Percentiles rank a stretch among this genome's conserved stretches.
phyloP scores from a whole-genome alignment of 2,888 invertebrate genomes.

The Schrankia costaestrigalis region DNA sequence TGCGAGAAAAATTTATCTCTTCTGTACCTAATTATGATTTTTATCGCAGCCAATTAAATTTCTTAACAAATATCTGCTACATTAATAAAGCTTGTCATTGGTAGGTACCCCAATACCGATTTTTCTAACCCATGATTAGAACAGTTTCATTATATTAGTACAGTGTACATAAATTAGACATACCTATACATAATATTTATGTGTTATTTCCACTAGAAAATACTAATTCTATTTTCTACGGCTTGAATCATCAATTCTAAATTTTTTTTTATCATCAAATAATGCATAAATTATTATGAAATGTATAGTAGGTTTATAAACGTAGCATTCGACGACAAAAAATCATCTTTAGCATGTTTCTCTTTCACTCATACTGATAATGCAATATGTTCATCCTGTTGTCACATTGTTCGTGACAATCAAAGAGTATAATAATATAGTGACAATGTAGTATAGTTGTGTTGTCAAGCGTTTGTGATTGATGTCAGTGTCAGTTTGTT shows the following conservation, averaged over 20 bases:
- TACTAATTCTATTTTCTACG: background rate
- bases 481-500: conserved; percentile 13
- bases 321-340: background rate
- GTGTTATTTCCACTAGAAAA: background rate
- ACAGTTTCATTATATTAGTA: too few species aligned
- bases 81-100: too few species aligned
- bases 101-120: too few species aligned
- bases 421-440: conserved; percentile 19
- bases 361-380: conserved; percentile 2
- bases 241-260: background rate
- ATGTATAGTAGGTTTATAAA: background rate
- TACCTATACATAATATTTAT: too few species aligned
- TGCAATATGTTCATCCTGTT: conserved; percentile 10
- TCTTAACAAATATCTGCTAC: too few species aligned
- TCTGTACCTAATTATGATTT: too few species aligned
- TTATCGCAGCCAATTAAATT: too few species aligned
- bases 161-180: too few species aligned
- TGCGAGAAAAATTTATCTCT: too few species aligned
- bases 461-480: conserved; percentile 10
- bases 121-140: too few species aligned
- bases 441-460: conserved; percentile 11
- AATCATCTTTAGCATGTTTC: background rate
- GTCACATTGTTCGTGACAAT: conserved; percentile 2
- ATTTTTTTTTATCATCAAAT: background rate
- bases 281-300: too few species aligned